Conservation (phyloP, 2,113 vertebrate species). For the Pseudolaguvia tuberculata region DNA sequence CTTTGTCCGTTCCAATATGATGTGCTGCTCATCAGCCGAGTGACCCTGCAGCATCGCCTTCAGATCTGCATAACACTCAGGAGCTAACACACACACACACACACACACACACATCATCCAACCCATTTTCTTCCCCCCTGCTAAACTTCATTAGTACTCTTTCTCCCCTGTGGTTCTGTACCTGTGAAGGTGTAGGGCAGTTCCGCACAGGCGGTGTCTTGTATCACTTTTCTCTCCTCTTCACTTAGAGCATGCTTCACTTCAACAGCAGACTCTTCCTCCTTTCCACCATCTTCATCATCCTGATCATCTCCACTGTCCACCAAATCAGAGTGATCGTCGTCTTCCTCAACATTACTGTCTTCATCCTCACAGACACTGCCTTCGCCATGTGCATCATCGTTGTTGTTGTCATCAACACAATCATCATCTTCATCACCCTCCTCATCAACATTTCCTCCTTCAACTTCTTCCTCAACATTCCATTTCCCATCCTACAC, state of each 20-base stretch:
- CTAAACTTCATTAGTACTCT: no score
- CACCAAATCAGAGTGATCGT: conserved; percentile 76
- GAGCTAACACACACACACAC: conserved; percentile 63
- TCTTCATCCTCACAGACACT: conserved; percentile 44
- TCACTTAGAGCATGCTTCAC: conserved; percentile 23
- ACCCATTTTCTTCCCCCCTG: neutral
- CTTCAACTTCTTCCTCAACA: conserved; percentile 47
- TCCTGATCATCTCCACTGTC: conserved; percentile 57
- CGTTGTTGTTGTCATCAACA: conserved; percentile 38
- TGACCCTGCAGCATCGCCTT: conserved; percentile 71
- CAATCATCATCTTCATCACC: neutral
- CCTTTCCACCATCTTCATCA: conserved; percentile 34
- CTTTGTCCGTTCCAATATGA: conserved; percentile 83
- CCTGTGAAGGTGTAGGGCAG: conserved; percentile 86
- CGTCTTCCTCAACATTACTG: conserved; percentile 48
- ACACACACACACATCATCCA: neutral
- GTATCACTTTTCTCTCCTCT: conserved; percentile 54
- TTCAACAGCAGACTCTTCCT: neutral
- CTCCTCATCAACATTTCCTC: conserved; percentile 25
- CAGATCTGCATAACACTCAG: conserved; percentile 73
- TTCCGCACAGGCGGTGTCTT: conserved; percentile 69
- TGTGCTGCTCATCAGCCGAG: conserved; percentile 73
- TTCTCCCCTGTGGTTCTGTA: conserved; percentile 46
- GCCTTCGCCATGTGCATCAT: conserved; percentile 41
- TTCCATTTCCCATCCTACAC: conserved; percentile 39